Base-by-base conservation (phyloP, 2,888 invertebrate species). In the Agonopterix arenella region DNA sequence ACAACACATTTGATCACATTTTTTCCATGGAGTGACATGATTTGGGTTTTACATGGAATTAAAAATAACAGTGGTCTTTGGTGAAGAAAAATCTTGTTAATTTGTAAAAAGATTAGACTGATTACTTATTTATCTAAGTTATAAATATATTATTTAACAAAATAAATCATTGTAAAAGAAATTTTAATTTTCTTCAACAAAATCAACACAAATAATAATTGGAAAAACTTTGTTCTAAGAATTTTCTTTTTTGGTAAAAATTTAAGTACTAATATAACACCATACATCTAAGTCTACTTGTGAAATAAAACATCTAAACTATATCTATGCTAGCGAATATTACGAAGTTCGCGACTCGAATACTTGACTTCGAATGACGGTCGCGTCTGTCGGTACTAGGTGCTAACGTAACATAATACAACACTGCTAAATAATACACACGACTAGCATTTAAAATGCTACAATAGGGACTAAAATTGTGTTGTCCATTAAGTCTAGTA, bases 211-310 rank as follows among this genome's bases (percentile, higher is more conserved):
- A 67, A 71, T 70, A 59, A 68, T 66, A 72, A 74, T 75, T 65
- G 73, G 73, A 75, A 77, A 68, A 79, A 80, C 74, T 79, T 83
- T 80, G 80, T 82, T 77, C 79, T 79, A 77, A 70, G 68, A 64
- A 60, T 69, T 72, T 72, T 69, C 67, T 70, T 82, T 80, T 86
- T 88, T 85, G 83, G 84, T 83, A 82, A 76, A 73, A 70, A 70
- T 66, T 84, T 85, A 86, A 85, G 85, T 88, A 88, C 86, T 85
- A 85, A 77, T 70, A 69, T 74, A 83, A 70, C 70, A 71, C 66
- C 73, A 65, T 73, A 59, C 56, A 64, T 67, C 68, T 74, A 80
- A 66, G 53, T 67, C 74, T 83, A 82, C 73, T 74, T 77, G 77
- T 82, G 76, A 80, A 80, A 68, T 64, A 70, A 66, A 75, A 70